phyloP scores from a whole-genome alignment of 2,113 vertebrate genomes.

The Bufo bufo region DNA sequence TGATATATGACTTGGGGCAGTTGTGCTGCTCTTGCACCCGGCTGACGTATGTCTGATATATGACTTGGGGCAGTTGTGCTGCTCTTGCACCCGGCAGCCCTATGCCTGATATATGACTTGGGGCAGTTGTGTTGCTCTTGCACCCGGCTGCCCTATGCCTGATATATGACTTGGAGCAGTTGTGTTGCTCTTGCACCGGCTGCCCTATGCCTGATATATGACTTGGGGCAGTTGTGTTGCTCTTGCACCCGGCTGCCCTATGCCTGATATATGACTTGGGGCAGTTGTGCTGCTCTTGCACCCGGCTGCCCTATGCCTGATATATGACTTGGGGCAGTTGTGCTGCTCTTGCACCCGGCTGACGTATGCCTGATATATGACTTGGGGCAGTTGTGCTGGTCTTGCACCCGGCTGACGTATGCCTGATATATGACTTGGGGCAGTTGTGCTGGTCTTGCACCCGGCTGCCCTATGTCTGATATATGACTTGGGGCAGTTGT shows the following conservation, averaged over 20 bases:
- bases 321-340: neutral
- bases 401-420: neutral
- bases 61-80: too few relatives aligned
- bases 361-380: too few relatives aligned
- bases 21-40: too few relatives aligned
- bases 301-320: too few relatives aligned
- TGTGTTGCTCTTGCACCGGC: neutral
- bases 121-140: too few relatives aligned
- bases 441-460: neutral
- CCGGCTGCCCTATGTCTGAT: neutral
- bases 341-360: neutral
- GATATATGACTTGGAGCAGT: neutral
- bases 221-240: neutral
- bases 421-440: neutral
- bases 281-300: neutral
- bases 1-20: too few relatives aligned
- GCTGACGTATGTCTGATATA: too few relatives aligned
- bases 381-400: neutral
- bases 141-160: neutral
- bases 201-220: neutral
- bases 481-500: neutral
- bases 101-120: too few relatives aligned
- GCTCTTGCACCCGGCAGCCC: too few relatives aligned
- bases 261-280: neutral
- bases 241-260: neutral